phyloP scores from a whole-genome alignment of 2,888 invertebrate species.

The Aphodius granarius region DNA sequence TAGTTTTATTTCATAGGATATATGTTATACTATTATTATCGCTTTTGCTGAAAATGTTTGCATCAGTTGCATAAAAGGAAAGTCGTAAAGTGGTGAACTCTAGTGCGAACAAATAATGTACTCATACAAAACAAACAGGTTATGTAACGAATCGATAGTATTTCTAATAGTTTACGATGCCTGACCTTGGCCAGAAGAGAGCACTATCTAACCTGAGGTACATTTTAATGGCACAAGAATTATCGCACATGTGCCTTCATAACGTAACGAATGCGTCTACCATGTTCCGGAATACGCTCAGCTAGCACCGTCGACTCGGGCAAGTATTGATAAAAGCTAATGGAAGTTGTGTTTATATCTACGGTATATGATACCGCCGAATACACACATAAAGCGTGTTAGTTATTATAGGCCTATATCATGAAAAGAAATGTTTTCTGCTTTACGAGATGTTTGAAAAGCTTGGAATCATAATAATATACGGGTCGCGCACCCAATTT shows the following conservation, averaged over 20 bases:
- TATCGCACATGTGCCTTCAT: background rate
- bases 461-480: background rate
- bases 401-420: background rate
- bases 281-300: background rate
- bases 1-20: no score
- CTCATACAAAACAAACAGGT: background rate
- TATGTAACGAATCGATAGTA: background rate
- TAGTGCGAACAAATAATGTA: background rate
- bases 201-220: background rate
- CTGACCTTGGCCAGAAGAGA: background rate
- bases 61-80: no score
- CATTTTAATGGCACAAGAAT: background rate
- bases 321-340: background rate
- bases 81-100: background rate
- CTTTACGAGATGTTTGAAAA: no score
- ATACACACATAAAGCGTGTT: background rate
- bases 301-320: background rate
- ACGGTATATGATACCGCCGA: background rate
- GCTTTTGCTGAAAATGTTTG: no score
- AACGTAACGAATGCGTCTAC: background rate
- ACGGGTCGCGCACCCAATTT: no score
- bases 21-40: no score
- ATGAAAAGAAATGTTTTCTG: background rate
- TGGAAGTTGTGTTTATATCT: background rate
- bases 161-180: background rate